Conservation (phyloP, 2,113 vertebrate species). For the Choloepus hoffmanni region DNA sequence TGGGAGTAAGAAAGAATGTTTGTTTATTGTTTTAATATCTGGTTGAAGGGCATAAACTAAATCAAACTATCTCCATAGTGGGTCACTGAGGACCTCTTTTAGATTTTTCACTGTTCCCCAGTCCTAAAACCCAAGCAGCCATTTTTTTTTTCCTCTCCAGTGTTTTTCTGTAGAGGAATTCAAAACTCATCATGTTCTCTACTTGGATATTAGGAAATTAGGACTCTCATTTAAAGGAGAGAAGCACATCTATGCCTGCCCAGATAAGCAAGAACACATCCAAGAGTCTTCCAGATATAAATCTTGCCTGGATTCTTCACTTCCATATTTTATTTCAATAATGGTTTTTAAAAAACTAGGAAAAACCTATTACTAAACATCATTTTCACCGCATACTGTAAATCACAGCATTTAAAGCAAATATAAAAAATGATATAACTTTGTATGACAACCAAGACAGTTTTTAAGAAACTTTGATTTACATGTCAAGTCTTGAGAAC, state of each 20-base stretch:
- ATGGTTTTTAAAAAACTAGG: background rate
- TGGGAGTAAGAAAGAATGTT: background rate
- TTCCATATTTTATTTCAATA: conserved; percentile 20
- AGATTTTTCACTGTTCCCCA: background rate
- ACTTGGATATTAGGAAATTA: background rate
- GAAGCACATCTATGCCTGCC: background rate
- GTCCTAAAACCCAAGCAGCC: background rate
- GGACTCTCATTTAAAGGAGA: background rate
- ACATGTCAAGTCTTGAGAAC: background rate
- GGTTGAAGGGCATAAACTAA: background rate
- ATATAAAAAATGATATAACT: background rate
- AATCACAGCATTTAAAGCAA: conserved; percentile 29
- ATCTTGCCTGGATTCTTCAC: background rate
- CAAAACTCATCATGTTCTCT: background rate
- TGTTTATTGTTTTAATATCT: background rate
- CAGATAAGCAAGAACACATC: background rate
- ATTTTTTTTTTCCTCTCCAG: background rate
- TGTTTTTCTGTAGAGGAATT: background rate
- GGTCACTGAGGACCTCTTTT: background rate
- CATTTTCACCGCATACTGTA: conserved; percentile 13
- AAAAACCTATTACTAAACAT: background rate
- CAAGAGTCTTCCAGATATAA: background rate
- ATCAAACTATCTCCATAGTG: background rate
- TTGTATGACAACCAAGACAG: background rate
- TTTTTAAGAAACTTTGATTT: background rate